A percentile compares a stretch with the other conserved stretches of the same genome.
These are phyloP conservation scores for Eupithecia abbreviata DNA, from an alignment of 2,888 invertebrate species.

Conservation along the genomic window DNA sequence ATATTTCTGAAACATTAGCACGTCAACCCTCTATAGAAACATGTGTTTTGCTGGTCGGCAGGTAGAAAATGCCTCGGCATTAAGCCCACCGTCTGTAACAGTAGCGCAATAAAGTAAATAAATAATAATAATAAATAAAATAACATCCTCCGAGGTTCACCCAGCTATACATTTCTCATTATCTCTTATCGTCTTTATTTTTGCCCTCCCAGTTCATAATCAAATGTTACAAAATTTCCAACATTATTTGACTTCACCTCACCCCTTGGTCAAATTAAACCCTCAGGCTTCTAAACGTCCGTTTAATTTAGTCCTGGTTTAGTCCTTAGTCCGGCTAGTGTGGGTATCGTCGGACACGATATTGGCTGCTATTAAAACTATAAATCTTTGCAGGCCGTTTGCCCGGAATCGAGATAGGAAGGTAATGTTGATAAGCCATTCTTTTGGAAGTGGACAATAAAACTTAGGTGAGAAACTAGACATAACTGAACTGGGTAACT, in stretches of 20 bases:
- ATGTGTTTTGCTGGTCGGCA: too few relatives aligned
- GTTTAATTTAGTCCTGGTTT: conserved; percentile 47
- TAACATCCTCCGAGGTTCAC: background rate
- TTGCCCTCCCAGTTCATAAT: background rate
- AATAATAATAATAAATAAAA: too few relatives aligned
- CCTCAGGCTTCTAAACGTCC: conserved; percentile 26
- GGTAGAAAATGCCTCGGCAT: too few relatives aligned
- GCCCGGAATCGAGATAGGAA: background rate
- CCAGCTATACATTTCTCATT: too few relatives aligned
- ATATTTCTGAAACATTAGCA: too few relatives aligned
- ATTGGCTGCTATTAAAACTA: conserved; percentile 76
- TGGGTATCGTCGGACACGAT: conserved; percentile 56
- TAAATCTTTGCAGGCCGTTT: conserved; percentile 62
- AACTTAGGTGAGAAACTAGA: background rate
- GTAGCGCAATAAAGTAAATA: too few relatives aligned
- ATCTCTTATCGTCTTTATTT: background rate
- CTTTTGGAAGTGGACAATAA: background rate
- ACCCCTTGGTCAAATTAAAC: conserved; percentile 40
- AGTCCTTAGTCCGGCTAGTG: background rate
- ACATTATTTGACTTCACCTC: conserved; percentile 11
- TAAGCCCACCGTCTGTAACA: too few relatives aligned
- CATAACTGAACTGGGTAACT: background rate
- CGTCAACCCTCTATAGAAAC: too few relatives aligned
- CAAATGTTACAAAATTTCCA: background rate
- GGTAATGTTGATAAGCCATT: background rate